These are phyloP conservation scores for Cecropterus lyciades DNA, from an alignment of 1,140 invertebrate species.

Conservation along the genomic window DNA sequence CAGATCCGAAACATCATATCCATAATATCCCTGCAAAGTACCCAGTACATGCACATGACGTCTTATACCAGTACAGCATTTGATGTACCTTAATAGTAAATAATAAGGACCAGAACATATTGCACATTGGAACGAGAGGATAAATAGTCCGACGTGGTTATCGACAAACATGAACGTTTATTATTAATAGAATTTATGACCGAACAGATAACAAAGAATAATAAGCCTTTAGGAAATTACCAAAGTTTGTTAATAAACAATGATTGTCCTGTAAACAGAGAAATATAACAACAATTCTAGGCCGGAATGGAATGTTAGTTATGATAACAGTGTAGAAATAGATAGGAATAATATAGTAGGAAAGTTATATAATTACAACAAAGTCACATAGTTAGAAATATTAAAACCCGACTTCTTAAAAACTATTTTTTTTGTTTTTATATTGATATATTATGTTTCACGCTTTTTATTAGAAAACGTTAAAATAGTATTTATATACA, in stretches of 20 bases:
- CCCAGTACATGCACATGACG: too few species aligned
- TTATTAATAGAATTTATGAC: conserved; percentile 36
- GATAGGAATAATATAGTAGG: neutral
- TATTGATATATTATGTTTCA: too few species aligned
- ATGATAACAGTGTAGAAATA: conserved; percentile 9
- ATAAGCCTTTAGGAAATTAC: conserved; percentile 23
- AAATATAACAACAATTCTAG: conserved; percentile 7
- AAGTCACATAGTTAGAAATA: too few species aligned
- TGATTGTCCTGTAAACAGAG: conserved; percentile 20
- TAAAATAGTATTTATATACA: too few species aligned
- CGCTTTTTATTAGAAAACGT: too few species aligned
- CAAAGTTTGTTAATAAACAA: conserved; percentile 31
- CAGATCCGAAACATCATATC: too few species aligned
- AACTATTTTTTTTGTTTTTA: too few species aligned
- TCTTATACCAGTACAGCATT: neutral
- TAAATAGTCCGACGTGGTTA: conserved; percentile 17
- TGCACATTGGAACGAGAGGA: neutral
- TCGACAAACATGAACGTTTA: conserved; percentile 25
- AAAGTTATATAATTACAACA: too few species aligned
- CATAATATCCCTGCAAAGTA: too few species aligned
- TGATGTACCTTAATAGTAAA: neutral
- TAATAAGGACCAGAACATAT: conserved; percentile 5
- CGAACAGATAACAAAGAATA: conserved; percentile 26
- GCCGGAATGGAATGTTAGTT: conserved; percentile 1
- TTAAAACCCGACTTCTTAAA: too few species aligned